A percentile compares a stretch with the other conserved stretches of the same genome.
Conservation (phyloP, 2,888 invertebrate species). For the Elgonia sp. region DNA sequence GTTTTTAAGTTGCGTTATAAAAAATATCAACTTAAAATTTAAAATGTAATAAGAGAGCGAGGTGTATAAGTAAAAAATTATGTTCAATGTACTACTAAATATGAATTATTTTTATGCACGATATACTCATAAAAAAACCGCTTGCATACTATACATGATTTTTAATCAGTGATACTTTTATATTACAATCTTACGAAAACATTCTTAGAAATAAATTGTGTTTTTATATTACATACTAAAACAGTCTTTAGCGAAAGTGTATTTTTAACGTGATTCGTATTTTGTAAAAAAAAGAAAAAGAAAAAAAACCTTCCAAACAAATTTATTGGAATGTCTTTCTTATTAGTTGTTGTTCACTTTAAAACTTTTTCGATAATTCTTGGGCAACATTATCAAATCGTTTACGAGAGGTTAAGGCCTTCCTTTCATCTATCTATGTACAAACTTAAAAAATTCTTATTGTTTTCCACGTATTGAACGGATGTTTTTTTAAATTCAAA, state of each 20-base stretch:
- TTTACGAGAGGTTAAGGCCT: conserved; percentile 63
- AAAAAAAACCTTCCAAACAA: conserved; percentile 47
- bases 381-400: conserved; percentile 59
- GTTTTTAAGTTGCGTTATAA: conserved; percentile 60
- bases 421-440: conserved; percentile 52
- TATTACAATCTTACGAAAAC: neutral
- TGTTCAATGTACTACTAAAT: conserved; percentile 10
- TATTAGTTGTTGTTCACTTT: conserved; percentile 53
- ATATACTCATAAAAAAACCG: conserved; percentile 1
- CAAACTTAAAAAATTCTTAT: conserved; percentile 4
- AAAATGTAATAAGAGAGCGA: conserved; percentile 56
- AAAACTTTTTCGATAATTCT: conserved; percentile 58
- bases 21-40: conserved; percentile 80
- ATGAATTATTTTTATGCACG: conserved; percentile 7
- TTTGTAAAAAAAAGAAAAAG: conserved; percentile 26
- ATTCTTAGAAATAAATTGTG: neutral
- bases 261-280: conserved; percentile 22
- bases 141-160: neutral
- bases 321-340: conserved; percentile 56
- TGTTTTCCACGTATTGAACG: neutral
- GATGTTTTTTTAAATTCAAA: neutral
- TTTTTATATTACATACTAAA: conserved; percentile 42
- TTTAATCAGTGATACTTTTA: neutral
- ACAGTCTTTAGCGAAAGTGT: conserved; percentile 55
- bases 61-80: conserved; percentile 31